phyloP scores from a whole-genome alignment of 2,797 vertebrate species.

The Pristis pectinata region DNA sequence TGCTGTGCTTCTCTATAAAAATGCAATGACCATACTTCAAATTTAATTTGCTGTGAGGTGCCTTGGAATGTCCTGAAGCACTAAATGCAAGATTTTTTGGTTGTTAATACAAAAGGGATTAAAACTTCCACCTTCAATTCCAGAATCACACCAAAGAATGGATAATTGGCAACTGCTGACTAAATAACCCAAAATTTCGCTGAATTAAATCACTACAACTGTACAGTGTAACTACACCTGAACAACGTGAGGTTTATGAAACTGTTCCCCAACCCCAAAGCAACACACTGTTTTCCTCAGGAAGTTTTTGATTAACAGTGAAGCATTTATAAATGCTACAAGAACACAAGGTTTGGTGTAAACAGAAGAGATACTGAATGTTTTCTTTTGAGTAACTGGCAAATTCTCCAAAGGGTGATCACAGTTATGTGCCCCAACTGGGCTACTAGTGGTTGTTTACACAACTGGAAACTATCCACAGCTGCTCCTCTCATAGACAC shows the following conservation, averaged over 20 bases:
- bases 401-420: conserved; percentile 60
- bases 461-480: conserved; percentile 70
- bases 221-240: not conserved
- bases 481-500: conserved; percentile 49
- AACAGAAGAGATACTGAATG: conserved; percentile 40
- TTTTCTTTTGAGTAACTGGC: conserved; percentile 54
- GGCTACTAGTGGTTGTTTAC: conserved; percentile 61
- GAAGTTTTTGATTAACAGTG: not conserved
- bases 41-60: not conserved
- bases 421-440: conserved; percentile 59
- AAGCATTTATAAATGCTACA: not conserved
- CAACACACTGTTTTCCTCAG: not conserved
- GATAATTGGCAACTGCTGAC: not conserved
- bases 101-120: not conserved
- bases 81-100: not conserved
- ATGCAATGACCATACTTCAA: not conserved
- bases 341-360: conserved; percentile 3
- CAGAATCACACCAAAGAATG: not conserved
- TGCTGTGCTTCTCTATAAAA: not conserved
- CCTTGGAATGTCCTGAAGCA: not conserved
- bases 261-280: not conserved
- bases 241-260: not conserved
- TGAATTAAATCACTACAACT: not conserved
- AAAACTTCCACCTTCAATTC: not conserved
- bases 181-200: not conserved